Evolutionary conservation across 2,797 vertebrate species (phyloP), one percentile per base, ranked within the genome.

Genomic region (Syngnathus rostellatus): DNA sequence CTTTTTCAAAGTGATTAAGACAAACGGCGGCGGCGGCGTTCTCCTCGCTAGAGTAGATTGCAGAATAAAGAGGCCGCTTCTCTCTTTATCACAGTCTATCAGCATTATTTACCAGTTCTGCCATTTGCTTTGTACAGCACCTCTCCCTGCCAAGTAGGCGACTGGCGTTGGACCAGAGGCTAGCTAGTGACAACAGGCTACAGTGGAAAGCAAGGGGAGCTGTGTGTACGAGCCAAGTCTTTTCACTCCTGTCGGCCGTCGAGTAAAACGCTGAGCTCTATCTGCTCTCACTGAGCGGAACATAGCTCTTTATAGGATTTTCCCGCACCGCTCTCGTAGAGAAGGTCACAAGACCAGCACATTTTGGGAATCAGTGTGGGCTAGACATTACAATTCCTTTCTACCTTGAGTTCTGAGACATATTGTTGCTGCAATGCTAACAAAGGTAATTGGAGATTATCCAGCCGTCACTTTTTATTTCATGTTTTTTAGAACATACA

Each of bases 91-190:
- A 75, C 81, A 86, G 88, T 91, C 89, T 82, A 89, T 90, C 86
- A 87, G 86, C 86, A 87, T 87, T 89, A 86, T 90, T 90, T 87
- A 87, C 83, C 87, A 85, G 87, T 86, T 83, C 88, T 91, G 89
- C 90, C 89, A 90, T 86, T 88, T 88, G 89, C 91, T 90, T 90
- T 90, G 88, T 86, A 85, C 86, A 83, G 82, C 88, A 84, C 86
- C 84, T 88, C 82, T 84, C 82, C 75, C 88, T 90, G 91, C 90
- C 89, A 91, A 92, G 89, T 90, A 90, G 89, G 89, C 88, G 82
- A 90, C 83, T 91, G 90, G 91, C 90, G 71, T 72, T 60, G 78
- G 70, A 89, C 90, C 90, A 91, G 86, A 84, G 89, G 87, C 87
- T 84, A 88, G 87, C 87, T 84, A 88, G 87, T 88, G 89, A 91